phyloP scores from a whole-genome alignment of 2,113 vertebrate genomes.

The Limnothrissa miodon region DNA sequence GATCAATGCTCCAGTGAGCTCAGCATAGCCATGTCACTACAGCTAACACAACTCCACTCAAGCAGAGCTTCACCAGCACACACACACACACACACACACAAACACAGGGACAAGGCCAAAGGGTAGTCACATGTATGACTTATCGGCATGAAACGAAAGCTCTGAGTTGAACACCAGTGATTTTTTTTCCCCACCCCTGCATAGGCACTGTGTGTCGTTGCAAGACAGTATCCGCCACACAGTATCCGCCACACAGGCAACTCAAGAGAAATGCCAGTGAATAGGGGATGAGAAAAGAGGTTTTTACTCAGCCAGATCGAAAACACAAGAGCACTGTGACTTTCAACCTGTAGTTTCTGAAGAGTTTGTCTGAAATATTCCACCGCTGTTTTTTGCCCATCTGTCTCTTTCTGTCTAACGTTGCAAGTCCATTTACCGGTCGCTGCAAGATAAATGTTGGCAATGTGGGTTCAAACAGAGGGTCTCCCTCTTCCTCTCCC shows the following conservation, averaged over 20 bases:
- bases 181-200: neutral
- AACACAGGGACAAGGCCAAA: neutral
- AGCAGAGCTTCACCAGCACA: too few species aligned
- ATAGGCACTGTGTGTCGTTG: neutral
- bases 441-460: neutral
- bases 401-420: neutral
- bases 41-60: too few species aligned
- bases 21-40: too few species aligned
- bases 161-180: neutral
- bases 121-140: neutral
- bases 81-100: too few species aligned
- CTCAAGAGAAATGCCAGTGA: neutral
- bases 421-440: neutral
- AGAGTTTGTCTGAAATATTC: neutral
- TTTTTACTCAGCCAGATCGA: neutral
- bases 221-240: neutral
- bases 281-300: neutral
- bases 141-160: neutral
- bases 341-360: neutral
- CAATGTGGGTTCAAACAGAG: conserved; percentile 14
- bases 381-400: neutral
- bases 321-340: neutral
- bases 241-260: neutral
- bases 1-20: too few species aligned
- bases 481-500: neutral